Conservation (phyloP, 2,113 vertebrate genomes). For the Stomatorhinus ivindoensis region DNA sequence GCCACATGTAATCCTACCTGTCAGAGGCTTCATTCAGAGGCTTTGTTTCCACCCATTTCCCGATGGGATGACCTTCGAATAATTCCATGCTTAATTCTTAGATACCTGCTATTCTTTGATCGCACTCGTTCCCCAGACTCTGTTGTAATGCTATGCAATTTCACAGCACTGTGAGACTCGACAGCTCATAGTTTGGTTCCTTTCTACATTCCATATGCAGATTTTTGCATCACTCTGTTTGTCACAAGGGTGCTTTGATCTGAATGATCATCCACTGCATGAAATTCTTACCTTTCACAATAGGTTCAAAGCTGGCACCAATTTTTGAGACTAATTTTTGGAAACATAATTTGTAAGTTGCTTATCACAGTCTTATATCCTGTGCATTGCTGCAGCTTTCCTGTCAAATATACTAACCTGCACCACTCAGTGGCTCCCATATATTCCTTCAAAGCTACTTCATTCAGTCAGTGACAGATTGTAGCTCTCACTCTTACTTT, state of each 20-base stretch:
- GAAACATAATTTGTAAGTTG: background rate
- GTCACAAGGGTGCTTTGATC: background rate
- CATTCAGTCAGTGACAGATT: background rate
- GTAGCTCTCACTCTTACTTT: background rate
- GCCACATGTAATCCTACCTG: background rate
- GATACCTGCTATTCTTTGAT: background rate
- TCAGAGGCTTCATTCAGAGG: background rate
- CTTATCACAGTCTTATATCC: background rate
- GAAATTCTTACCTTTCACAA: background rate
- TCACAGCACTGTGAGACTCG: background rate
- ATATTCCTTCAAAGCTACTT: background rate
- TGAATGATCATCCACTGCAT: background rate
- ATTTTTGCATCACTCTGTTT: background rate
- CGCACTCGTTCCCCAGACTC: background rate
- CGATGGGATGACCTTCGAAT: background rate
- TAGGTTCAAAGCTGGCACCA: background rate
- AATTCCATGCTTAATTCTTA: background rate
- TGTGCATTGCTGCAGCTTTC: background rate
- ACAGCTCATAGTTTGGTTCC: background rate
- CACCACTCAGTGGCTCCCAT: background rate
- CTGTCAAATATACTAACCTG: background rate
- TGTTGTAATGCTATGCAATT: background rate
- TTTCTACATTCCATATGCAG: background rate
- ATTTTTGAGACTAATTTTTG: background rate
- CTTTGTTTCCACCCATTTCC: background rate